These are phyloP conservation scores for Drosophila melanica DNA, from an alignment of 1,140 invertebrate species.

Conservation along the genomic window DNA sequence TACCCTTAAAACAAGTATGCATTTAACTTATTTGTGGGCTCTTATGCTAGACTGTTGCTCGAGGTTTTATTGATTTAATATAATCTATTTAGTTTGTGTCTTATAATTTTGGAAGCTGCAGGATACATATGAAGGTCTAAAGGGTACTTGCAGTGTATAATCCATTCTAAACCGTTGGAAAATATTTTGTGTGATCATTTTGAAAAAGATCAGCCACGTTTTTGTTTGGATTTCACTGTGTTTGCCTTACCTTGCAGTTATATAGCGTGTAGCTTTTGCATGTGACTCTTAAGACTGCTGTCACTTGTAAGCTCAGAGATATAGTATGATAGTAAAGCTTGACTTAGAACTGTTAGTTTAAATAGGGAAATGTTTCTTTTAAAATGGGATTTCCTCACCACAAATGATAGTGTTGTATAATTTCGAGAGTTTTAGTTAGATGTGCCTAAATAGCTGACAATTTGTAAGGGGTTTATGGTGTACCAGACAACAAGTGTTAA, in stretches of 20 bases:
- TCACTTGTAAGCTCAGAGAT: slow-evolving; percentile 42
- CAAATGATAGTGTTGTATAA: slow-evolving; percentile 20
- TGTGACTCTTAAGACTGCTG: slow-evolving; percentile 19
- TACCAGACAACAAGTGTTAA: slow-evolving; percentile 55
- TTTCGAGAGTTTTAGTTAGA: slow-evolving; percentile 3
- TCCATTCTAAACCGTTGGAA: not conserved
- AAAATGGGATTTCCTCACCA: not conserved
- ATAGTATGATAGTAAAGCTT: slow-evolving; percentile 45
- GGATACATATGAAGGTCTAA: slow-evolving; percentile 28
- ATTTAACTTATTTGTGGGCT: slow-evolving; percentile 19
- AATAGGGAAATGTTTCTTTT: slow-evolving; percentile 2
- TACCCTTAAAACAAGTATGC: slow-evolving; percentile 12
- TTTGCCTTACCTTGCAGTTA: slow-evolving; percentile 11
- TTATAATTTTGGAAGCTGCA: slow-evolving; percentile 56
- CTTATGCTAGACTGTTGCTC: slow-evolving; percentile 38
- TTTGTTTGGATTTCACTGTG: slow-evolving; percentile 2
- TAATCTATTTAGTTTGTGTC: slow-evolving; percentile 28
- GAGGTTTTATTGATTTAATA: slow-evolving; percentile 26
- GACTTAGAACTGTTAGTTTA: slow-evolving; percentile 21
- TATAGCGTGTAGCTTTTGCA: slow-evolving; percentile 39
- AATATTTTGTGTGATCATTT: too few relatives aligned
- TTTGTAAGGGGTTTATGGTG: slow-evolving; percentile 19
- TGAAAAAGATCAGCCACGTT: not conserved
- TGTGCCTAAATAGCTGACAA: slow-evolving; percentile 1
- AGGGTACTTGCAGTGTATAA: not conserved